phyloP scores from a whole-genome alignment of 2,888 invertebrate genomes.

The Papilio protenor region DNA sequence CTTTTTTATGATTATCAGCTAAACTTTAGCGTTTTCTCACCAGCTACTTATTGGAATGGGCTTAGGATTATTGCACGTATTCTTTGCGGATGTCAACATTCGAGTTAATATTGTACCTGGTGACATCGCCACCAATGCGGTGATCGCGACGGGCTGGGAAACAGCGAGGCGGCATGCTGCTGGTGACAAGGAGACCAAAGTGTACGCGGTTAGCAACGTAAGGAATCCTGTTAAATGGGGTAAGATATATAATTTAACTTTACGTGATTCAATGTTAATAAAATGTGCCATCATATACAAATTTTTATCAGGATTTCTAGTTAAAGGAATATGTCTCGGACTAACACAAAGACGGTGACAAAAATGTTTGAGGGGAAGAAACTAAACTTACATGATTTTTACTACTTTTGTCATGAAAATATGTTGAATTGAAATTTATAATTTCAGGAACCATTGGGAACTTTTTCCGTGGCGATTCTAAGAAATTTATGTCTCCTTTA shows the following conservation, averaged over 20 bases:
- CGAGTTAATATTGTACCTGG: constrained; percentile 34
- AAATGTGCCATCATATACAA: neutral
- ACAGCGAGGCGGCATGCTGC: constrained; percentile 29
- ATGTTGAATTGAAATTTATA: neutral
- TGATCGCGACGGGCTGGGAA: constrained; percentile 40
- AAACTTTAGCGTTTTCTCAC: neutral
- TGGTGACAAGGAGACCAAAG: constrained; percentile 32
- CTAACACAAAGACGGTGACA: too few species aligned
- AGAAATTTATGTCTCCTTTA: constrained; percentile 47
- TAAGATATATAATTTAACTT: constrained; percentile 7
- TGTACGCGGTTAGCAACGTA: constrained; percentile 37
- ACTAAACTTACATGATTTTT: too few species aligned
- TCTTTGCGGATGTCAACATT: constrained; percentile 27
- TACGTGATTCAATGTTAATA: neutral
- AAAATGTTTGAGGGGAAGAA: neutral
- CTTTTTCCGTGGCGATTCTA: constrained; percentile 25
- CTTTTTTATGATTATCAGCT: neutral
- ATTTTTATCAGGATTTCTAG: neutral
- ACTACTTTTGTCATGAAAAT: too few species aligned
- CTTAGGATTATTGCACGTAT: constrained; percentile 39
- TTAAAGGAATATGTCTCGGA: neutral
- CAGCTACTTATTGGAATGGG: constrained; percentile 41
- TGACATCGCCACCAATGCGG: constrained; percentile 39
- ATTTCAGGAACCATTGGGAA: constrained; percentile 30
- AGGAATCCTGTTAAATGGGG: constrained; percentile 41